A percentile compares a stretch with the other conserved stretches of the same genome.
phyloP scores from a whole-genome alignment of 2,797 vertebrate species.

The Acrossocheilus fasciatus region DNA sequence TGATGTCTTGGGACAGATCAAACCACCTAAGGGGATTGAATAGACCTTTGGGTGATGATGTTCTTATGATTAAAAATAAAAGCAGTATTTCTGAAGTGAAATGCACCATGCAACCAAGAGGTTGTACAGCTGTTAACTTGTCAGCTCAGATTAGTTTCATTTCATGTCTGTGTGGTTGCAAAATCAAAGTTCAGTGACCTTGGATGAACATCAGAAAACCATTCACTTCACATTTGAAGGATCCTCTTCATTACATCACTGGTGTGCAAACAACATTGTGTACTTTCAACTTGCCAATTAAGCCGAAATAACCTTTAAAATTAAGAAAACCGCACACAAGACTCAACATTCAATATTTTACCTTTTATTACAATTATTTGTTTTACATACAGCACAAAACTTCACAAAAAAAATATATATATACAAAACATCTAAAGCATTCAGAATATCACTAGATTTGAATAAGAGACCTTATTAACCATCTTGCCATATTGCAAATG shows the following conservation, averaged over 20 bases:
- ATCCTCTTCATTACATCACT: background rate
- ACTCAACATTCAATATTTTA: background rate
- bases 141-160: constrained; percentile 21
- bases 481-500: background rate
- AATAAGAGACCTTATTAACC: background rate
- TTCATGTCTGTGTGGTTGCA: constrained; percentile 16
- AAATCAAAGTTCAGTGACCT: constrained; percentile 42
- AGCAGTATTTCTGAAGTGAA: background rate
- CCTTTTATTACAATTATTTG: constrained; percentile 34
- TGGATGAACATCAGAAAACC: constrained; percentile 6
- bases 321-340: background rate
- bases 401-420: constrained; percentile 31
- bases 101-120: background rate
- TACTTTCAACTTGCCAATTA: background rate
- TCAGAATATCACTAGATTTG: background rate
- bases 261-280: background rate
- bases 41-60: constrained; percentile 5
- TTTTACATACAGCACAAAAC: constrained; percentile 18
- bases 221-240: background rate
- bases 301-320: background rate
- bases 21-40: background rate
- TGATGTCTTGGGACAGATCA: constrained; percentile 23
- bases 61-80: background rate
- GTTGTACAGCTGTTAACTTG: background rate
- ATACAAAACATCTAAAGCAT: background rate